phyloP scores from a whole-genome alignment of 2,888 invertebrate genomes.

The Thelaira solivaga region DNA sequence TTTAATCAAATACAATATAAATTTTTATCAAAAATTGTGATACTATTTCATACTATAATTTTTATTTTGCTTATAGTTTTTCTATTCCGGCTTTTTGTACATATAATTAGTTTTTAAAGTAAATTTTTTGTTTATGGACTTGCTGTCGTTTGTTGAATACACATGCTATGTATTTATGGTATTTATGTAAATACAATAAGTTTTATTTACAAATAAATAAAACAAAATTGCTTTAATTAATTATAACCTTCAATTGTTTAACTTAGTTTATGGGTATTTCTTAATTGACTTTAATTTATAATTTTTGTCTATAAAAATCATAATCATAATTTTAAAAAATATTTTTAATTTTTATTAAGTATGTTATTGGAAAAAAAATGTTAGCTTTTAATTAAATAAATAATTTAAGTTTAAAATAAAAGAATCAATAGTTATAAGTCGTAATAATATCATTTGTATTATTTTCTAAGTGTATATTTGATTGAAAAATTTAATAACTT shows the following conservation, averaged over 20 bases:
- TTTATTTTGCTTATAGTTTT: conserved; percentile 24
- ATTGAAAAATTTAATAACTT: conserved; percentile 30
- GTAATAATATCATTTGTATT: conserved; percentile 53
- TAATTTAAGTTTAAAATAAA: conserved; percentile 35
- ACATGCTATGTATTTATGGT: too few relatives aligned
- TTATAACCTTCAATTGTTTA: conserved; percentile 35
- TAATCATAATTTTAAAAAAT: conserved; percentile 28
- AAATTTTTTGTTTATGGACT: background rate
- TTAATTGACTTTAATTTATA: background rate
- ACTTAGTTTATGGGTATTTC: conserved; percentile 1
- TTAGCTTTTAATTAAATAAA: conserved; percentile 40
- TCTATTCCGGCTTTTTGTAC: conserved; percentile 35
- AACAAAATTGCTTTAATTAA: conserved; percentile 50
- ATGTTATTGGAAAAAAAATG: conserved; percentile 37
- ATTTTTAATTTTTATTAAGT: too few relatives aligned
- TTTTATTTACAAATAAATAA: background rate
- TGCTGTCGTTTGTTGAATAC: background rate
- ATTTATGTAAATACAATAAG: background rate
- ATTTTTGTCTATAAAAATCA: conserved; percentile 20
- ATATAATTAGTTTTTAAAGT: conserved; percentile 16
- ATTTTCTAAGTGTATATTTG: conserved; percentile 55
- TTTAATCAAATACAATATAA: conserved; percentile 26
- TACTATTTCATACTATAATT: conserved; percentile 61
- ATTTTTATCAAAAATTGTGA: conserved; percentile 59
- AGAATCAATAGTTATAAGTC: conserved; percentile 19